A percentile compares a stretch with the other conserved stretches of the same genome.
Evolutionary conservation across 2,113 vertebrate species (phyloP).

Genomic region (Ptilonorhynchus violaceus): DNA sequence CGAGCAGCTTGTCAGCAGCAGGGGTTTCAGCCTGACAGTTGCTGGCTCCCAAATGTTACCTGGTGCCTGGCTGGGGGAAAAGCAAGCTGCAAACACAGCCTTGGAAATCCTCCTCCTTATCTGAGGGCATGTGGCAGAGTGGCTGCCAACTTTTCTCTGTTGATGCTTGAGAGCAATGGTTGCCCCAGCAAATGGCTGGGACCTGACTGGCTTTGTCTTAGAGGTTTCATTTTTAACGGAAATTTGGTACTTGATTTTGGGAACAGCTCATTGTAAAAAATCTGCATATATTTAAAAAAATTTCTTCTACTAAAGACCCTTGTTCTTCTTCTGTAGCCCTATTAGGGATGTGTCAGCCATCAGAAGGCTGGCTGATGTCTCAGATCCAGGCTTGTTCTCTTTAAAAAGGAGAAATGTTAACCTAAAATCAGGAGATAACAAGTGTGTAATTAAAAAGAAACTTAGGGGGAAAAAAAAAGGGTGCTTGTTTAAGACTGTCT

Average conservation of each 20-base stretch:
- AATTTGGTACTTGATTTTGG: not conserved
- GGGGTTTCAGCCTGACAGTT: not conserved
- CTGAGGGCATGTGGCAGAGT: fast-evolving
- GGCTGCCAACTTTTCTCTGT: not conserved
- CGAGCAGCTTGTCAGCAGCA: not conserved
- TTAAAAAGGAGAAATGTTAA: not conserved
- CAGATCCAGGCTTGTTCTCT: not conserved
- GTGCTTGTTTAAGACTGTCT: not conserved
- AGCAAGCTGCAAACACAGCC: not conserved
- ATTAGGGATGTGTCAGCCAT: not conserved
- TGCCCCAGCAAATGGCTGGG: not conserved
- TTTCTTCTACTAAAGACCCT: not conserved
- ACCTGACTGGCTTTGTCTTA: not conserved
- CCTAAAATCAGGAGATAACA: not conserved
- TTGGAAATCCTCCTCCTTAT: not conserved
- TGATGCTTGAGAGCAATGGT: not conserved
- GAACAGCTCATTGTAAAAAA: not conserved
- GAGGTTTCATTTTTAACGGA: not conserved
- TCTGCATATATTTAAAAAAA: not conserved
- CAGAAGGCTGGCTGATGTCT: not conserved
- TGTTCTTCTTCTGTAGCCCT: not conserved
- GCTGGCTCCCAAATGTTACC: not conserved
- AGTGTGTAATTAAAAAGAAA: not conserved
- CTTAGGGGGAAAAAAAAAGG: no score
- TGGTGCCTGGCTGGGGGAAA: not conserved